Conservation (phyloP, 2,113 vertebrate genomes). For the Butastur rufipennis region DNA sequence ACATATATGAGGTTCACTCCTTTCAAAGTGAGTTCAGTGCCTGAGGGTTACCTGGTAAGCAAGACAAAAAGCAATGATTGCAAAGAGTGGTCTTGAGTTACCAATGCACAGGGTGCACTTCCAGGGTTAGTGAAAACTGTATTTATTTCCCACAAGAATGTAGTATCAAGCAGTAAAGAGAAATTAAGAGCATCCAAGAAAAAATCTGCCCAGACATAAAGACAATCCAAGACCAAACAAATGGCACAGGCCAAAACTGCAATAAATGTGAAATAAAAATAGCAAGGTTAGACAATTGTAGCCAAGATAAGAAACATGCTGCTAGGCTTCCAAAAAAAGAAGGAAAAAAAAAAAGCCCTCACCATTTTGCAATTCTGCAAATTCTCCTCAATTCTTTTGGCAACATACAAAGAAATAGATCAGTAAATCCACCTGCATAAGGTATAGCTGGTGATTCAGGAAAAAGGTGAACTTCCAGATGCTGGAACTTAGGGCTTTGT, state of each 20-base stretch:
- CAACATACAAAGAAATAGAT: neutral
- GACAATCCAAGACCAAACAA: neutral
- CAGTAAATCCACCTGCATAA: neutral
- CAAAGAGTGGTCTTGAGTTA: neutral
- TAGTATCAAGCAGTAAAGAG: neutral
- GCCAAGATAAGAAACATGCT: neutral
- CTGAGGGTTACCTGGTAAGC: neutral
- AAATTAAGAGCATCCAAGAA: neutral
- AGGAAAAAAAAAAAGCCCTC: neutral
- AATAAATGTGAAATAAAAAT: neutral
- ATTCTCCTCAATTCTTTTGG: neutral
- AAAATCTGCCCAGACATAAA: neutral
- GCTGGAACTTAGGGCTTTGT: neutral
- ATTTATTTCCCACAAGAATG: neutral
- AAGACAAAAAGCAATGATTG: neutral
- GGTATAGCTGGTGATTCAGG: neutral
- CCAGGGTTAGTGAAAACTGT: neutral
- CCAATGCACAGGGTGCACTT: neutral
- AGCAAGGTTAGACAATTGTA: neutral
- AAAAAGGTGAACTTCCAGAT: neutral
- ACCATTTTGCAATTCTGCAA: neutral
- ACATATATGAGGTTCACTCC: fast-evolving
- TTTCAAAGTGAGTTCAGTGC: neutral
- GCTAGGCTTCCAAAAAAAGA: neutral
- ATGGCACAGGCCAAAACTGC: neutral